These are phyloP conservation scores for Lochmaea capreae DNA, from an alignment of 2,888 invertebrate genomes.

Conservation along the genomic window DNA sequence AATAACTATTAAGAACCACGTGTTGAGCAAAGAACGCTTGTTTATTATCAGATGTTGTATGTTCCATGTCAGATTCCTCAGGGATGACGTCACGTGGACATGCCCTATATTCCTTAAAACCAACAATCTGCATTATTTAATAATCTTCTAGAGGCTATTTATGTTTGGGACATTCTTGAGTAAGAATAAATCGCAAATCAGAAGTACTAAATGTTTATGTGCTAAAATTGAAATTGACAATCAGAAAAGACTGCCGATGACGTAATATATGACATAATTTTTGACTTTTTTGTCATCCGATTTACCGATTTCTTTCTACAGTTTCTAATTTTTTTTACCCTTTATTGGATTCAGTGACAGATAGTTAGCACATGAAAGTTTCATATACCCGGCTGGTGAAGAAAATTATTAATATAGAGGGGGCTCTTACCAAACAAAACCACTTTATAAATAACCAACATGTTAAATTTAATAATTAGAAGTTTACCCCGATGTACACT, in stretches of 20 bases:
- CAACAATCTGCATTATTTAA: background rate
- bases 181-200: background rate
- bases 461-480: conserved; percentile 67
- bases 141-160: background rate
- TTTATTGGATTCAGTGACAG: conserved; percentile 5
- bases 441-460: conserved; percentile 51
- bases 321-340: background rate
- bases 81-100: too few relatives aligned
- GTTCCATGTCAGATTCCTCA: too few relatives aligned
- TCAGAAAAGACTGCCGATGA: background rate
- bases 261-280: conserved; percentile 7
- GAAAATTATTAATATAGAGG: conserved; percentile 11
- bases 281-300: conserved; percentile 12
- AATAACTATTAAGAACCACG: too few relatives aligned
- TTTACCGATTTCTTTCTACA: background rate
- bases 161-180: background rate
- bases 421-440: conserved; percentile 2
- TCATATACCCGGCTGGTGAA: conserved; percentile 20
- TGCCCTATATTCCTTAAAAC: background rate
- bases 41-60: too few relatives aligned
- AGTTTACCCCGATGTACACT: conserved; percentile 64
- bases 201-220: background rate
- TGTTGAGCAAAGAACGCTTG: too few relatives aligned
- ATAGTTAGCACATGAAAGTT: conserved; percentile 18
- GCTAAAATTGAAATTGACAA: background rate